Evolutionary conservation across 2,797 vertebrate genomes (phyloP).

Genomic region (Spinibarbus caldwelli): DNA sequence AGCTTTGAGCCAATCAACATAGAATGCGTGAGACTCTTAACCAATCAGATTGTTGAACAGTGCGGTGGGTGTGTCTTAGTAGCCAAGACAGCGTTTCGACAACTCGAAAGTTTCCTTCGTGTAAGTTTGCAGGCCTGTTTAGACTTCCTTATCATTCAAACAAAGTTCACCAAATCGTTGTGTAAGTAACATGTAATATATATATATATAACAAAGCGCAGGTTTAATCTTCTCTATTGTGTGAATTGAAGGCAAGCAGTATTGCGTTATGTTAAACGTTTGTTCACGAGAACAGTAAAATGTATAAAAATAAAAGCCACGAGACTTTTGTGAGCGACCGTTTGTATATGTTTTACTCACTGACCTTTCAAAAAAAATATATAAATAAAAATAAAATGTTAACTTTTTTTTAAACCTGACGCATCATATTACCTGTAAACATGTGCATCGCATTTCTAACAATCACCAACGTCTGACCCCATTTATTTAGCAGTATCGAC

Average conservation of each 20-base stretch:
- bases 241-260: neutral
- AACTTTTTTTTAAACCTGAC: constrained; percentile 3
- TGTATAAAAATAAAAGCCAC: neutral
- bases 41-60: constrained; percentile 68
- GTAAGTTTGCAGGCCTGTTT: constrained; percentile 29
- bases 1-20: constrained; percentile 67
- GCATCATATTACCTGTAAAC: constrained; percentile 42
- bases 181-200: constrained; percentile 50
- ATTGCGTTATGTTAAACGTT: neutral
- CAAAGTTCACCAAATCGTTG: constrained; percentile 5
- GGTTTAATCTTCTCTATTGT: neutral
- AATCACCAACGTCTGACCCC: neutral
- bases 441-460: constrained; percentile 10
- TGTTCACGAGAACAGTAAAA: constrained; percentile 5
- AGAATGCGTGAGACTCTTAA: neutral
- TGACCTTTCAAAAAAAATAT: too few relatives aligned
- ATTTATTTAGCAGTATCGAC: neutral
- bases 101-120: constrained; percentile 45
- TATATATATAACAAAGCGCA: neutral
- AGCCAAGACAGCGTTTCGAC: constrained; percentile 11
- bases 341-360: neutral
- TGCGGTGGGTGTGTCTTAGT: constrained; percentile 60
- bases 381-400: neutral
- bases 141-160: constrained; percentile 1
- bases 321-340: neutral